phyloP scores from a whole-genome alignment of 2,888 invertebrate species.

The Drosophila quinaria region DNA sequence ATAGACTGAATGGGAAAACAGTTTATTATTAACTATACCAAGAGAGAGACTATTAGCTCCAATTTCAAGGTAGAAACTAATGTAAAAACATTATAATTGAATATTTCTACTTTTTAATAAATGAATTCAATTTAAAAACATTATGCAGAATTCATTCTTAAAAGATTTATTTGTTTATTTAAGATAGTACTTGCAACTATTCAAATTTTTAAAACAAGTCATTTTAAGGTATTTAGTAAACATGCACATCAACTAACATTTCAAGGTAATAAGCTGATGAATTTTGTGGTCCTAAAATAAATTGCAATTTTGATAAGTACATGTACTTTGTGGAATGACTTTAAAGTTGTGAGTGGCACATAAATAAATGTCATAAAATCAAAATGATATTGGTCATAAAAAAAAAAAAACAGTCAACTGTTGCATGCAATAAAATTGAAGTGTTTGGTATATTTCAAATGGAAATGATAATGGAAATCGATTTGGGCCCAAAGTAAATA shows the following conservation, averaged over 20 bases:
- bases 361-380: constrained; percentile 48
- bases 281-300: constrained; percentile 3
- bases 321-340: constrained; percentile 11
- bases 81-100: too few relatives aligned
- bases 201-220: too few relatives aligned
- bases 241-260: too few relatives aligned
- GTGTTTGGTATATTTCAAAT: constrained; percentile 31
- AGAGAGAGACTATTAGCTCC: neutral
- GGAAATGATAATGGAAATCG: constrained; percentile 23
- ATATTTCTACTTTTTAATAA: too few relatives aligned
- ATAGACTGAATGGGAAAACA: constrained; percentile 4
- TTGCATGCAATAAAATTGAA: constrained; percentile 52
- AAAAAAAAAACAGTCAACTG: constrained; percentile 36
- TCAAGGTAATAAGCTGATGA: constrained; percentile 14
- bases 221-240: too few relatives aligned
- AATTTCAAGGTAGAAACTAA: constrained; percentile 1
- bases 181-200: too few relatives aligned
- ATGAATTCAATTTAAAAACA: too few relatives aligned
- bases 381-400: constrained; percentile 33
- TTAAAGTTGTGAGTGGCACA: constrained; percentile 13
- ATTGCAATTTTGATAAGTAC: constrained; percentile 27
- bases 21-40: constrained; percentile 5
- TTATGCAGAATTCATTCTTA: too few relatives aligned
- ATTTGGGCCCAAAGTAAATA: constrained; percentile 23
- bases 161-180: too few relatives aligned